These are phyloP conservation scores for Mormyrops boulengeri DNA, from an alignment of 2,797 vertebrate genomes.

Conservation along the genomic window DNA sequence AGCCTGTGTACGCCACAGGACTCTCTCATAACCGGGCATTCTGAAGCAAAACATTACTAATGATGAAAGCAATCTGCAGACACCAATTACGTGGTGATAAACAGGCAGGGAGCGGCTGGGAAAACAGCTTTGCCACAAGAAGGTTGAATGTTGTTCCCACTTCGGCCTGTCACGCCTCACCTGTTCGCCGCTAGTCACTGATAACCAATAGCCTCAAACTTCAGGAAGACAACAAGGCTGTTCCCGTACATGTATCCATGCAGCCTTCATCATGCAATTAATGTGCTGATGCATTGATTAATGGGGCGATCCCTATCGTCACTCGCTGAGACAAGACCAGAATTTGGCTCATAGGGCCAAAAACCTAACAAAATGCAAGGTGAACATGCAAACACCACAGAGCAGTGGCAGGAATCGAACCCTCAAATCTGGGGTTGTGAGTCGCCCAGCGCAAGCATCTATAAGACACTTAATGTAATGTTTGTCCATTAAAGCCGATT, in stretches of 20 bases:
- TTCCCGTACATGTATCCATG: conserved; percentile 24
- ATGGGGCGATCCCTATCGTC: conserved; percentile 42
- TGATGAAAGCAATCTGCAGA: conserved; percentile 55
- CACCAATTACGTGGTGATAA: conserved; percentile 34
- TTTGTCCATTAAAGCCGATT: neutral
- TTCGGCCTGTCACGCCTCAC: neutral
- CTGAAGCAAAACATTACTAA: conserved; percentile 55
- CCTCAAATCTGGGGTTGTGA: neutral
- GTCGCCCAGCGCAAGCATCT: neutral
- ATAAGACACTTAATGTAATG: neutral
- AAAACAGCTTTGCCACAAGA: neutral
- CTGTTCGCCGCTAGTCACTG: conserved; percentile 42
- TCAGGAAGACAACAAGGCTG: conserved; percentile 27
- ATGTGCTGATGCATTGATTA: conserved; percentile 33
- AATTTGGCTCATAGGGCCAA: neutral
- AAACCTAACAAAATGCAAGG: neutral
- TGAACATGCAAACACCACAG: neutral
- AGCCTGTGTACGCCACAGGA: conserved; percentile 24
- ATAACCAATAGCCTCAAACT: conserved; percentile 30
- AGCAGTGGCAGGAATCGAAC: neutral
- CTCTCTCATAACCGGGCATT: conserved; percentile 35
- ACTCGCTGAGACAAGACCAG: neutral
- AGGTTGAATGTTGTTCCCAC: neutral
- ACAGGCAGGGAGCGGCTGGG: conserved; percentile 35
- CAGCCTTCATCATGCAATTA: conserved; percentile 17